Percentiles rank a stretch among this genome's conserved stretches.
Evolutionary conservation across 2,888 invertebrate species (phyloP).

Genomic region (Clivina fossor): DNA sequence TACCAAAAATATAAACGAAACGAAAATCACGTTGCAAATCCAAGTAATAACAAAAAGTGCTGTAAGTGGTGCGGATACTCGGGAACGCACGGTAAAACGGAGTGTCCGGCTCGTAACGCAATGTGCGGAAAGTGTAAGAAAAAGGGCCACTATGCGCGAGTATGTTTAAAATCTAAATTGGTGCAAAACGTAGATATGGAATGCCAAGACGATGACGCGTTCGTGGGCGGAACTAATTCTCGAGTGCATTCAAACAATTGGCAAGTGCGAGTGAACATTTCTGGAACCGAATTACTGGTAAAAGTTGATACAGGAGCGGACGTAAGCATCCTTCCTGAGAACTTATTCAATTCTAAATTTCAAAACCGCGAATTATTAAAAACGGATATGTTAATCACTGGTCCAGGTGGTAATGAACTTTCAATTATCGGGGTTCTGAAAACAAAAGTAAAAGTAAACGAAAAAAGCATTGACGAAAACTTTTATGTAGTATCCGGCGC

Average conservation of each 20-base stretch:
- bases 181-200: background rate
- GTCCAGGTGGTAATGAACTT: slow-evolving; percentile 19
- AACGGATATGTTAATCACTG: slow-evolving; percentile 13
- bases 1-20: background rate
- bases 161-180: slow-evolving; percentile 5
- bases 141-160: slow-evolving; percentile 20
- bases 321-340: slow-evolving; percentile 20
- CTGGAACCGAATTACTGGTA: background rate
- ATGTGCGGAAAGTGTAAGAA: slow-evolving; percentile 22
- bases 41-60: background rate
- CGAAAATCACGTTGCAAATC: background rate
- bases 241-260: background rate
- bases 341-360: background rate
- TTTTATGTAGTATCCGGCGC: slow-evolving; percentile 26
- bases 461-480: slow-evolving; percentile 3
- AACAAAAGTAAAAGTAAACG: background rate
- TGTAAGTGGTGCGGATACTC: slow-evolving; percentile 13
- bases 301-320: slow-evolving; percentile 27
- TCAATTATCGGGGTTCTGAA: slow-evolving; percentile 5
- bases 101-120: slow-evolving; percentile 28
- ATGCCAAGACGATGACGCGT: background rate
- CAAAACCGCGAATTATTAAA: slow-evolving; percentile 1
- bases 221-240: background rate
- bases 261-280: slow-evolving; percentile 3
- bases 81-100: slow-evolving; percentile 6